Percentiles rank a stretch among this genome's conserved stretches.
phyloP scores from a whole-genome alignment of 2,113 vertebrate species.

The Tichodroma muraria region DNA sequence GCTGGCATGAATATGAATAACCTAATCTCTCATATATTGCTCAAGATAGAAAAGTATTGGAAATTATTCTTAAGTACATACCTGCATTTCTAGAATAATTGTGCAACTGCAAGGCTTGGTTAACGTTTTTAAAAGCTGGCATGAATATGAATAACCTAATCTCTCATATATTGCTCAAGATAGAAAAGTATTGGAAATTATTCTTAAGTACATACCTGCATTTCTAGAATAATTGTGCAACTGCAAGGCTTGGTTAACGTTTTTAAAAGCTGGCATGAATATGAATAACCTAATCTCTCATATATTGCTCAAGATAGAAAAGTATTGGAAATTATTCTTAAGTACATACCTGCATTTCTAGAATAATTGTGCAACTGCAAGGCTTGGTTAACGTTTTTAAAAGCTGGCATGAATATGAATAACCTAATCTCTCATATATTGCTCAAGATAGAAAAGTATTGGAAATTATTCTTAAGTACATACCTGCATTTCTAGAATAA shows the following conservation, averaged over 20 bases:
- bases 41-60: neutral
- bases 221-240: too few species aligned
- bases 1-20: neutral
- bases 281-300: neutral
- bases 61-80: neutral
- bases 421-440: neutral
- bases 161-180: too few species aligned
- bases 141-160: neutral
- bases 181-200: neutral
- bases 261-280: neutral
- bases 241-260: neutral
- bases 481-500: too few species aligned
- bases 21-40: neutral
- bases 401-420: neutral
- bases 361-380: neutral
- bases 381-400: neutral
- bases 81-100: neutral
- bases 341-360: neutral
- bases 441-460: neutral
- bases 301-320: neutral
- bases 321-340: neutral
- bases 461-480: too few species aligned
- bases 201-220: too few species aligned
- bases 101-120: too few species aligned
- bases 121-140: rapidly evolving